phyloP scores from a whole-genome alignment of 2,113 vertebrate species.

The Leptobrachium ailaonicum region DNA sequence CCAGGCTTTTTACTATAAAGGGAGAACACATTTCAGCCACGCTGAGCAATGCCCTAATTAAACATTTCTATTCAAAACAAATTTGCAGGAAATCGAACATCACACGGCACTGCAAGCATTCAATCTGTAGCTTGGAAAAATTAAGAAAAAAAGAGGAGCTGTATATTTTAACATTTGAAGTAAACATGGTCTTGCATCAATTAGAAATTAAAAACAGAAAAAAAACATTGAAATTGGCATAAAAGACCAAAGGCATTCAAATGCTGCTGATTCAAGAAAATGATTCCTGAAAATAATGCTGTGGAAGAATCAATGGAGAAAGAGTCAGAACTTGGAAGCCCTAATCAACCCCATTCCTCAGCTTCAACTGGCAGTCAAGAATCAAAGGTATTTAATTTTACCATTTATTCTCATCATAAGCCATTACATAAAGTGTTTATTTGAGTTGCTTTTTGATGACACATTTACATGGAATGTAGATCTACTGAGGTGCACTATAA shows the following conservation, averaged over 20 bases:
- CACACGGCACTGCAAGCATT: conserved; percentile 7
- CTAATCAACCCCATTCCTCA: conserved; percentile 39
- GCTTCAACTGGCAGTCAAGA: conserved; percentile 44
- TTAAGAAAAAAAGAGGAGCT: not conserved
- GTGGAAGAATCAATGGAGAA: conserved; percentile 37
- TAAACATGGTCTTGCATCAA: not conserved
- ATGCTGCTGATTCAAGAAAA: not conserved
- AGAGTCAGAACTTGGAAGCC: conserved; percentile 37
- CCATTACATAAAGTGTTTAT: too few species aligned
- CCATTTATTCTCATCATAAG: not conserved
- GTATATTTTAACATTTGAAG: not conserved
- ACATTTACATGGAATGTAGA: too few species aligned
- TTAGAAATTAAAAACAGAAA: not conserved
- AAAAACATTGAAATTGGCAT: not conserved
- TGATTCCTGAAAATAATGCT: conserved; percentile 38
- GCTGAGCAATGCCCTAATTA: conserved; percentile 17
- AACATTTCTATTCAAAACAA: conserved; percentile 35
- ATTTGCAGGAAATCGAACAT: conserved; percentile 5
- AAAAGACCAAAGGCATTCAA: not conserved
- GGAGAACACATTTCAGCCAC: conserved; percentile 40
- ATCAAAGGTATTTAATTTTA: conserved; percentile 42
- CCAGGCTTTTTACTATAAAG: conserved; percentile 47
- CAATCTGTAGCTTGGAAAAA: not conserved
- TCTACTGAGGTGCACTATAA: too few species aligned
- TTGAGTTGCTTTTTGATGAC: too few species aligned